Evolutionary conservation across 1,140 invertebrate genomes (phyloP).

Genomic region (Asbolus verrucosus): DNA sequence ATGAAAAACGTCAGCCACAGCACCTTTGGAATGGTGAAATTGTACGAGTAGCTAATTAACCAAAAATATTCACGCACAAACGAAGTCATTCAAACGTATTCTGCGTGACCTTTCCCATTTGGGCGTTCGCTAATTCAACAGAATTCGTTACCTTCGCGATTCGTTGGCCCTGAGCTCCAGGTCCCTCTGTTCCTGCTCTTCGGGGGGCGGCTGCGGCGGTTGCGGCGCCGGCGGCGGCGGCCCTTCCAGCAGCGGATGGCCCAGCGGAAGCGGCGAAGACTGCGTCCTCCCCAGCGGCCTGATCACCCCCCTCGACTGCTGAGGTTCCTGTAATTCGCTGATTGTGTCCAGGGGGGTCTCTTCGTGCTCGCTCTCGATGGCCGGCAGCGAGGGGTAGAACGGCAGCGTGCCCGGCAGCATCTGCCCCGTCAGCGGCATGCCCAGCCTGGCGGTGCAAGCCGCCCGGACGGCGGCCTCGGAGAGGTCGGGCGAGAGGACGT

Average conservation of each 20-base stretch:
- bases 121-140: no score
- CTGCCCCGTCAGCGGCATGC: conserved; percentile 79
- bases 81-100: no score
- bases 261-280: conserved; percentile 93
- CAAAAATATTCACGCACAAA: no score
- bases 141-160: conserved; percentile 62
- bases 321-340: conserved; percentile 64
- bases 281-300: conserved; percentile 92
- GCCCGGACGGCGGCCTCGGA: conserved; percentile 85
- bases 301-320: conserved; percentile 62
- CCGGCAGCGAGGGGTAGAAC: conserved; percentile 80
- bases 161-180: conserved; percentile 67
- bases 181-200: conserved; percentile 68
- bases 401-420: conserved; percentile 80
- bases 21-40: no score
- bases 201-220: conserved; percentile 60
- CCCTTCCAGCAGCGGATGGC: conserved; percentile 89
- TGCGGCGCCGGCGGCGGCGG: conserved; percentile 62
- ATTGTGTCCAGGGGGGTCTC: conserved; percentile 65
- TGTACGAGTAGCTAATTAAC: no score
- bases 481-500: conserved; percentile 65
- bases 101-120: no score
- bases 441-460: conserved; percentile 77
- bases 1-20: no score
- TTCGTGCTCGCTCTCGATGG: conserved; percentile 69